These are phyloP conservation scores for Meteorus sp. DNA, from an alignment of 1,140 invertebrate species.

Conservation along the genomic window DNA sequence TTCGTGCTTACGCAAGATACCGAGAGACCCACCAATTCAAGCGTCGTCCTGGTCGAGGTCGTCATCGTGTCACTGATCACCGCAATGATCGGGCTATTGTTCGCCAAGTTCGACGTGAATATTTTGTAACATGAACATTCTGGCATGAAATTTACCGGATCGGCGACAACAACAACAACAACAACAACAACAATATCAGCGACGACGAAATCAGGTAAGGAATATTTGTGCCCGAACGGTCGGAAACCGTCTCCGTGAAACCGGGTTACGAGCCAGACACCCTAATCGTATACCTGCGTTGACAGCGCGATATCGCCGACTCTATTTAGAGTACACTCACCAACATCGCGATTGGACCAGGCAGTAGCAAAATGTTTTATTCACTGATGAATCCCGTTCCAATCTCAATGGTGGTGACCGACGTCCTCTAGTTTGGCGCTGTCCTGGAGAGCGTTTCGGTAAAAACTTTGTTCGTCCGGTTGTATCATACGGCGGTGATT, in stretches of 20 bases:
- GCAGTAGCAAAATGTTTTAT: conserved; percentile 31
- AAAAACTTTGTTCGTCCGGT: conserved; percentile 21
- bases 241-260: conserved; percentile 15
- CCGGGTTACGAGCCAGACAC: conserved; percentile 14
- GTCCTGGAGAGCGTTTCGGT: conserved; percentile 32
- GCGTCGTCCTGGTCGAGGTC: no score
- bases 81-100: no score
- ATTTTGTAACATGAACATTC: no score
- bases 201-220: conserved; percentile 2
- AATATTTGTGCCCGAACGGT: conserved; percentile 8
- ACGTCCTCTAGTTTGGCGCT: conserved; percentile 35
- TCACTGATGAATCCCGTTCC: conserved; percentile 33
- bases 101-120: no score
- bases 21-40: no score
- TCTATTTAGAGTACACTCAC: no score
- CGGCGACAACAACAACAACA: no score
- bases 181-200: conserved; percentile 9
- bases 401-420: conserved; percentile 24
- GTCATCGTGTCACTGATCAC: no score
- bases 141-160: neutral
- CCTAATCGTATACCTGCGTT: conserved; percentile 2
- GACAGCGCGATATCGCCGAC: no score
- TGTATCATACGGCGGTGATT: conserved; percentile 35
- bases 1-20: no score
- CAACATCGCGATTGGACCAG: neutral